phyloP scores from a whole-genome alignment of 2,888 invertebrate genomes.

The Machimus atricapillus region DNA sequence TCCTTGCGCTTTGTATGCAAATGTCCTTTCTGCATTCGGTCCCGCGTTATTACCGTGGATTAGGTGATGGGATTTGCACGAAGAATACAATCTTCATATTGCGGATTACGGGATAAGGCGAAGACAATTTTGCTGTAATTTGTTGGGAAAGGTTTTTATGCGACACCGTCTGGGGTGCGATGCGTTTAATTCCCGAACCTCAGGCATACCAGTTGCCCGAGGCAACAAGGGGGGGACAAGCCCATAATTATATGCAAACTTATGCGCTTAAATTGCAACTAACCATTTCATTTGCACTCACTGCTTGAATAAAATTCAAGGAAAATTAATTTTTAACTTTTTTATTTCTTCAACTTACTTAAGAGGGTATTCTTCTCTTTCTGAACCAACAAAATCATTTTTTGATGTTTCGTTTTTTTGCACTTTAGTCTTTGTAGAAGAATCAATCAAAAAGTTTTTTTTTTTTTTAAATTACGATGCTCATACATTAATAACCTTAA shows the following conservation, averaged over 20 bases:
- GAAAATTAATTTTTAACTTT: background rate
- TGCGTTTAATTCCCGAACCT: background rate
- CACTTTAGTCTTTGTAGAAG: no score
- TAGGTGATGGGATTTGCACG: constrained; percentile 33
- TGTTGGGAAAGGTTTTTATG: constrained; percentile 14
- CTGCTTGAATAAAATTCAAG: background rate
- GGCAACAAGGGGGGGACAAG: background rate
- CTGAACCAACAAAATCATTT: background rate
- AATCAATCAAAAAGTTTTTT: no score
- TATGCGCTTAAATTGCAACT: background rate
- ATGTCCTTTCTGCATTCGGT: constrained; percentile 18
- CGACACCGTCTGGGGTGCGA: background rate
- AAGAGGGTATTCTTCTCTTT: background rate
- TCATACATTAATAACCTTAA: no score
- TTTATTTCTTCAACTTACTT: background rate
- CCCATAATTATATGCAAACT: background rate
- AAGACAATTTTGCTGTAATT: constrained; percentile 38
- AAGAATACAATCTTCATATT: constrained; percentile 38
- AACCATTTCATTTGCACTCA: background rate
- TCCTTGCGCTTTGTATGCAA: constrained; percentile 38
- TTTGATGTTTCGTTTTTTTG: no score
- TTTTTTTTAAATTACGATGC: no score
- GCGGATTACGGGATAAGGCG: constrained; percentile 33
- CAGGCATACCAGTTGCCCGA: background rate
- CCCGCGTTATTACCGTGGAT: constrained; percentile 19